A percentile compares a stretch with the other conserved stretches of the same genome.
These are phyloP conservation scores for Lates calcarifer DNA, from an alignment of 2,113 vertebrate genomes.

Conservation along the genomic window DNA sequence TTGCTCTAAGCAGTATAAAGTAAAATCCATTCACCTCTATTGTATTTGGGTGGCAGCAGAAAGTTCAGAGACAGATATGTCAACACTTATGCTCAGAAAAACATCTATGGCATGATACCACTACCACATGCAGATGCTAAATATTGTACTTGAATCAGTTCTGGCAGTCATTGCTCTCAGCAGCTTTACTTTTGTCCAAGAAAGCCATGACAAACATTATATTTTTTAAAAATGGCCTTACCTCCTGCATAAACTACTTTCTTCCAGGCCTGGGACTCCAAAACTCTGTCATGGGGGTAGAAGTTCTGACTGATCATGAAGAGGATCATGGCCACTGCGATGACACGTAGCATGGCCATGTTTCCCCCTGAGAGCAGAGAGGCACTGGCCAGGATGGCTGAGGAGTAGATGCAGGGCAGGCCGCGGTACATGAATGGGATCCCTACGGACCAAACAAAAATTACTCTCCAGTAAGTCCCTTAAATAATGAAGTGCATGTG, in stretches of 20 bases:
- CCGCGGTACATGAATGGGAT: conserved; percentile 91
- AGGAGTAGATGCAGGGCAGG: conserved; percentile 92
- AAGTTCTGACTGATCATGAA: conserved; percentile 92
- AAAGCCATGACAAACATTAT: not conserved
- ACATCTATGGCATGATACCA: too few species aligned
- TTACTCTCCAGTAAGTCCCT: not conserved
- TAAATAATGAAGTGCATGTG: not conserved
- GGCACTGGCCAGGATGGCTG: conserved; percentile 88
- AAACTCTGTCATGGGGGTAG: conserved; percentile 92
- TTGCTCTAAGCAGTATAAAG: too few species aligned
- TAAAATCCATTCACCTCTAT: too few species aligned
- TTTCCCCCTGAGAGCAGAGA: conserved; percentile 88
- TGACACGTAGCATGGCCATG: conserved; percentile 80
- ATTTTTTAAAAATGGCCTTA: conserved; percentile 56
- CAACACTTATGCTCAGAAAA: too few species aligned
- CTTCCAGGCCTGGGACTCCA: conserved; percentile 96
- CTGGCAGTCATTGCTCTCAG: not conserved
- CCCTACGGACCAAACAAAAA: conserved; percentile 71
- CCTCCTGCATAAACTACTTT: conserved; percentile 92
- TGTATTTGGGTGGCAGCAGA: too few species aligned
- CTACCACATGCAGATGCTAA: too few species aligned
- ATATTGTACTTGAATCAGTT: not conserved
- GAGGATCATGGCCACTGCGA: conserved; percentile 88
- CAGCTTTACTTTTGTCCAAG: not conserved
- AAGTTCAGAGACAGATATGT: too few species aligned